These are phyloP conservation scores for Eucidaris tribuloides DNA, from an alignment of 35 echinoderm and acorn worm species.

Conservation along the genomic window DNA sequence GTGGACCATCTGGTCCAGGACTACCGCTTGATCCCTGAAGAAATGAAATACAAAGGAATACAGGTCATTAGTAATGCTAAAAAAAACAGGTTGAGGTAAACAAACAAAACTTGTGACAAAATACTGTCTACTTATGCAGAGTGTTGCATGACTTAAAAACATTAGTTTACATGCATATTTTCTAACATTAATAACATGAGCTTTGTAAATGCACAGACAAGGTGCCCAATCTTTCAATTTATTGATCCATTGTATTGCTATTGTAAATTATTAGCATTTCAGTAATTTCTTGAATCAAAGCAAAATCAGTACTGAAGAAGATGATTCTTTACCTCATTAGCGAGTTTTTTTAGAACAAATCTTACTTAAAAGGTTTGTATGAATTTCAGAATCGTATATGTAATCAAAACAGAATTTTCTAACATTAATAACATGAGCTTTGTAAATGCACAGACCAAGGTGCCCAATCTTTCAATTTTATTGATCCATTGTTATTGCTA, in stretches of 20 bases:
- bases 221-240: no score
- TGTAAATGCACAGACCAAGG: slow-evolving; percentile 2
- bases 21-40: slow-evolving; percentile 55
- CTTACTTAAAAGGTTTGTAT: slow-evolving; percentile 23
- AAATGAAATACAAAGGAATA: neutral
- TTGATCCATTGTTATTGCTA: no score
- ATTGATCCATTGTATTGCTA: no score
- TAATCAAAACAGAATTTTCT: slow-evolving; percentile 44
- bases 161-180: neutral
- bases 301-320: no score
- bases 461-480: no score
- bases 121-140: slow-evolving; percentile 39
- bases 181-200: neutral
- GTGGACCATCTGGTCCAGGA: slow-evolving; percentile 64
- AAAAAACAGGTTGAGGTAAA: neutral
- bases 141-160: slow-evolving; percentile 24
- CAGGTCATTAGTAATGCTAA: neutral
- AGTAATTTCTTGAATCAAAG: no score
- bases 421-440: neutral
- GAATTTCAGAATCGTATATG: slow-evolving; percentile 51
- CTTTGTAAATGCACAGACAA: slow-evolving; percentile 5
- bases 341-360: no score
- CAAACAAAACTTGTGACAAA: slow-evolving; percentile 1
- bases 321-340: no score
- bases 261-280: no score